Conservation (phyloP, 1,140 invertebrate species). For the Rhyzopertha dominica region DNA sequence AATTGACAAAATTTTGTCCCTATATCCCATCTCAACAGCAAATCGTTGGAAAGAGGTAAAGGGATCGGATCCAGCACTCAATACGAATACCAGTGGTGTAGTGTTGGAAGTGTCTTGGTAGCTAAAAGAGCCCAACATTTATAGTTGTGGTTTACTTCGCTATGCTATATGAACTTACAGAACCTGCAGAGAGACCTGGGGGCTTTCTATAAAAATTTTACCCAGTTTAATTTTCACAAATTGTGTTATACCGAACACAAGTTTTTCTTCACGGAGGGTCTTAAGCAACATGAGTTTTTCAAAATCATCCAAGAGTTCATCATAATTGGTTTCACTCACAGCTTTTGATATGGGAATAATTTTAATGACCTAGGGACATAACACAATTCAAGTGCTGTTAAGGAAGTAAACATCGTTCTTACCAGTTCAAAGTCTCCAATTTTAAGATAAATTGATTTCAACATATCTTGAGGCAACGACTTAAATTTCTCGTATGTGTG, state of each 20-base stretch:
- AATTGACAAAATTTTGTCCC: constrained; percentile 72
- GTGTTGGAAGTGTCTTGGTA: constrained; percentile 66
- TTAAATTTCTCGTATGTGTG: constrained; percentile 52
- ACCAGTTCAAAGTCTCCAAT: constrained; percentile 58
- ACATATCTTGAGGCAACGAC: constrained; percentile 50
- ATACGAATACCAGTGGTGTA: constrained; percentile 80
- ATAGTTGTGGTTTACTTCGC: not conserved
- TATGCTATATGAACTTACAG: constrained; percentile 52
- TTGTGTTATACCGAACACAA: constrained; percentile 72
- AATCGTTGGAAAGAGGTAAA: constrained; percentile 75
- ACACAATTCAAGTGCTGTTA: not conserved
- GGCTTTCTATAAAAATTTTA: constrained; percentile 71
- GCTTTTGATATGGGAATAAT: constrained; percentile 46
- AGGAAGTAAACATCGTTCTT: constrained; percentile 18
- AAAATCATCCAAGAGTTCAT: constrained; percentile 60
- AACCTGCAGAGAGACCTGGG: constrained; percentile 59
- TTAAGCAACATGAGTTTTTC: constrained; percentile 79
- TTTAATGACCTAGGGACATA: constrained; percentile 52
- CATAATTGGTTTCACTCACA: constrained; percentile 52
- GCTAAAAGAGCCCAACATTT: too few species aligned
- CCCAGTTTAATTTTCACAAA: constrained; percentile 75
- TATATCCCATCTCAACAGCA: constrained; percentile 72
- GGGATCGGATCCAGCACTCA: constrained; percentile 89
- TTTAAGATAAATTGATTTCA: constrained; percentile 52
- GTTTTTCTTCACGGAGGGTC: constrained; percentile 73